phyloP scores from a whole-genome alignment of 2,888 invertebrate species.

The Mesoligia furuncula region DNA sequence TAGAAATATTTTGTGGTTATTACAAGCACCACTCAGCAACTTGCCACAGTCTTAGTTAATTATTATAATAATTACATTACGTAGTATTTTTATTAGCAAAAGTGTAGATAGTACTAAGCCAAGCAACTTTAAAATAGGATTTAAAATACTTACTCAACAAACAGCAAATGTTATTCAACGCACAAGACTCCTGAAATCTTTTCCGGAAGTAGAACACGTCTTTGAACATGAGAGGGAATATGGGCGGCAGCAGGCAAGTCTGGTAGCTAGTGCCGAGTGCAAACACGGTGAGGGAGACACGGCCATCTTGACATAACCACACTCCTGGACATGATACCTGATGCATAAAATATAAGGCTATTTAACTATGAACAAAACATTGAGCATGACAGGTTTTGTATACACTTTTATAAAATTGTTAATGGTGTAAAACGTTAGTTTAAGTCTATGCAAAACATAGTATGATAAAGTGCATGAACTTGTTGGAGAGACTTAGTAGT shows the following conservation, averaged over 20 bases:
- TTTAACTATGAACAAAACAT: neutral
- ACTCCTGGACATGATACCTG: conserved; percentile 96
- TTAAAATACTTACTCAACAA: conserved; percentile 80
- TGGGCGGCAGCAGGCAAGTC: conserved; percentile 92
- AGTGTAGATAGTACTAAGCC: neutral
- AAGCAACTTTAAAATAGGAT: neutral
- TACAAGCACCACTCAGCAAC: neutral
- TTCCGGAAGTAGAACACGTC: conserved; percentile 93
- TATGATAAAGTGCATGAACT: neutral
- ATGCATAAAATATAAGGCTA: conserved; percentile 30
- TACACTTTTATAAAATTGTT: neutral
- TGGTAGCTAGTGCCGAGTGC: conserved; percentile 93
- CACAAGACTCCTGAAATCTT: conserved; percentile 82
- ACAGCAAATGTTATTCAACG: conserved; percentile 85
- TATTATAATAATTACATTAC: too few relatives aligned
- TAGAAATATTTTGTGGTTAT: conserved; percentile 11
- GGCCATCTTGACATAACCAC: conserved; percentile 95
- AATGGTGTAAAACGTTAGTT: neutral
- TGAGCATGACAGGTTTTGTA: neutral
- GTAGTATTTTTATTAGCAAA: too few relatives aligned
- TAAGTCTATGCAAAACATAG: too few relatives aligned
- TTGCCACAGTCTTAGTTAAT: neutral
- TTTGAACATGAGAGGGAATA: conserved; percentile 93
- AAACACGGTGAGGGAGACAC: conserved; percentile 92
- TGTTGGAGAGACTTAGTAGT: neutral